Base-by-base conservation (phyloP, 2,113 vertebrate genomes). In the Emydura subglobosa region DNA sequence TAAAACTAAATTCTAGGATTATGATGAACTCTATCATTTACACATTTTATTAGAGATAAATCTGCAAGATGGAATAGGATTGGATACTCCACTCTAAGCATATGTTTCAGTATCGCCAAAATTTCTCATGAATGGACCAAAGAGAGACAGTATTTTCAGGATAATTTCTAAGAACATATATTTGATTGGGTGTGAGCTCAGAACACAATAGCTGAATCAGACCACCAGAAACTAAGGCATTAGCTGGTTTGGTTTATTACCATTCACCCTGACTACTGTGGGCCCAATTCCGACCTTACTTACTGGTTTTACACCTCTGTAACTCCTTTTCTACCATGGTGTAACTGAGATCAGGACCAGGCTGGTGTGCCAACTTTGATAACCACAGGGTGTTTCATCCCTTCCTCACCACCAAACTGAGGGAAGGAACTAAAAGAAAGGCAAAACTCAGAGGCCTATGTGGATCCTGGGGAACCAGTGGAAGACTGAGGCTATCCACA, bases 41-140 rank as follows among this genome's bases (percentile, higher is more conserved):
- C 6, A 84, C 76, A 3, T 78, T 90, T 61, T 87, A 85, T 81
- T 78, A 90, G 55, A 39, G 47, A 24, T 96, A 96, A 97, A 96
- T 95, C 65, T 97, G 81, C 42, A 94, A 94, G 51, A 95, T 74
- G 90, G 90, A 93, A 91, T 14, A 89, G 59, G 68, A 85, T 57
- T 94, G 84, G 93, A 93, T 72, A 92, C 14, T 85, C 68, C 89
- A 34, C 34, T 93, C 96, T 94, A 95, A 90, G 17, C 57, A 88
- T 94, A 93, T 94, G 27, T 47, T 84, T 95, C 54, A 19, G 47
- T 87, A 68, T 17, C 90, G 83, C 81, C 61, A 42, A 19, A 55
- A 92, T 84, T 95, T n/a, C 65, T 95, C 16, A 90, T 91, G 86
- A 95, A 94, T 89, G 86, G 95, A 87, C n/a, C 89, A 89, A 95